Percentiles rank a stretch among this genome's conserved stretches.
Evolutionary conservation across 2,113 vertebrate species (phyloP).

Genomic region (Mungos mungo): DNA sequence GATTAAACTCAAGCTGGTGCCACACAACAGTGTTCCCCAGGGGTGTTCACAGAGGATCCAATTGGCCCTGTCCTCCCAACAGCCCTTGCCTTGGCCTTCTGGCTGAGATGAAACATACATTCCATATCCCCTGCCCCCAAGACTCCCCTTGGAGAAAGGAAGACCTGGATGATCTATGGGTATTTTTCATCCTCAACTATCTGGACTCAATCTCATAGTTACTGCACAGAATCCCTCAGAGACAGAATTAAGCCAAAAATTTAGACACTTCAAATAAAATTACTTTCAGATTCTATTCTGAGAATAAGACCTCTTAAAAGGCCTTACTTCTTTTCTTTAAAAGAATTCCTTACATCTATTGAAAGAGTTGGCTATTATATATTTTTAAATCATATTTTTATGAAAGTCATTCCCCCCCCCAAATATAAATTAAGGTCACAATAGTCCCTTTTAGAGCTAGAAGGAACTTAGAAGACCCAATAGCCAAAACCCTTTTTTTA

Average conservation of each 20-base stretch:
- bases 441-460: background rate
- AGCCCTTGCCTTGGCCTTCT: background rate
- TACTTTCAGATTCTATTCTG: slow-evolving; percentile 53
- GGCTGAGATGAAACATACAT: background rate
- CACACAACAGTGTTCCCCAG: background rate
- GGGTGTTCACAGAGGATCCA: background rate
- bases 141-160: background rate
- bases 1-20: background rate
- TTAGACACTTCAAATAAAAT: slow-evolving; percentile 70
- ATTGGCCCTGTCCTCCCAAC: background rate
- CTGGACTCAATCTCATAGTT: slow-evolving; percentile 42
- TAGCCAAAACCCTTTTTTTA: background rate
- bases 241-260: slow-evolving; percentile 56
- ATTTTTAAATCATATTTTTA: slow-evolving; percentile 58
- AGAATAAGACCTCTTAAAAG: slow-evolving; percentile 47
- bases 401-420: background rate
- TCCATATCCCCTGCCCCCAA: background rate
- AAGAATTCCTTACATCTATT: slow-evolving; percentile 38
- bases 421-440: background rate
- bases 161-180: slow-evolving; percentile 36
- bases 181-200: slow-evolving; percentile 34
- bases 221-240: slow-evolving; percentile 53
- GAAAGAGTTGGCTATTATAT: slow-evolving; percentile 32
- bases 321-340: background rate
- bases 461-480: background rate